Evolutionary conservation across 2,797 vertebrate genomes (phyloP).

Genomic region (Fistularia commersonii): DNA sequence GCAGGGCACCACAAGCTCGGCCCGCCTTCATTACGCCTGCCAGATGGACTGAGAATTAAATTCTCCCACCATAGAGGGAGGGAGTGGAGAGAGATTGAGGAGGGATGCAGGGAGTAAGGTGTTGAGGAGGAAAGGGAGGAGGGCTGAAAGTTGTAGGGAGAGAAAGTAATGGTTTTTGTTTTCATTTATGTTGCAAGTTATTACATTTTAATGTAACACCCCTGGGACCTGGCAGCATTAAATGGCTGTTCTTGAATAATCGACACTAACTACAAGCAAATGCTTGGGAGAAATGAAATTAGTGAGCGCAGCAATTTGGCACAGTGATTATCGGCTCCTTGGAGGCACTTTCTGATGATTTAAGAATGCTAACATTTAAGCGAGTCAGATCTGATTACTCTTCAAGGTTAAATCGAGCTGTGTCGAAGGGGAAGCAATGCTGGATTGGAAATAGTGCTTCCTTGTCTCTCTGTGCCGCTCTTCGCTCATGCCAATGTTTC

Average conservation of each 20-base stretch:
- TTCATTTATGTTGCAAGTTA: conserved; percentile 83
- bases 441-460: conserved; percentile 68
- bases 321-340: conserved; percentile 80
- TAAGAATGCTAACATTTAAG: conserved; percentile 82
- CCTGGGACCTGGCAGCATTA: conserved; percentile 78
- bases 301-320: conserved; percentile 76
- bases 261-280: conserved; percentile 81
- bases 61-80: conserved; percentile 73
- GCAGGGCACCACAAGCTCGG: conserved; percentile 66
- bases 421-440: conserved; percentile 63
- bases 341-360: conserved; percentile 80
- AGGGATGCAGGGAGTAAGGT: conserved; percentile 45
- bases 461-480: conserved; percentile 46
- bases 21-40: conserved; percentile 77
- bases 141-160: conserved; percentile 39
- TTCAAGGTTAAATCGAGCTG: conserved; percentile 80
- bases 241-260: conserved; percentile 86
- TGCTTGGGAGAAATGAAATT: conserved; percentile 83
- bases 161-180: conserved; percentile 76
- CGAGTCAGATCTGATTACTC: conserved; percentile 84
- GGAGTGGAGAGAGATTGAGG: conserved; percentile 47
- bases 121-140: conserved; percentile 28
- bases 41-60: conserved; percentile 80
- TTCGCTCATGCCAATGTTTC: conserved; percentile 48
- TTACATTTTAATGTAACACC: conserved; percentile 81